A percentile compares a stretch with the other conserved stretches of the same genome.
These are phyloP conservation scores for Araneus ventricosus DNA, from an alignment of 1,140 invertebrate species.

Conservation along the genomic window DNA sequence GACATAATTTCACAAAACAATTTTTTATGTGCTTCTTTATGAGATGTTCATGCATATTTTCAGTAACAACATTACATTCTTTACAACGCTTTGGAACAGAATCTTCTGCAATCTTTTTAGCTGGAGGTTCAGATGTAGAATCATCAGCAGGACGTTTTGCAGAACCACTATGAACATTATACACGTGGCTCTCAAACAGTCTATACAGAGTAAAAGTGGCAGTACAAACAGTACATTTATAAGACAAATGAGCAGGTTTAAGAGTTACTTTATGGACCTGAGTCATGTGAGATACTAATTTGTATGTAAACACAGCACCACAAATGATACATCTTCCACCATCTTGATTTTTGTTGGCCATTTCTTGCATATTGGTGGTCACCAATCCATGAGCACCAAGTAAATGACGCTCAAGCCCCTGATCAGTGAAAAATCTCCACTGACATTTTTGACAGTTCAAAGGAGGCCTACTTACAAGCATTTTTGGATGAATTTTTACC, in stretches of 20 bases:
- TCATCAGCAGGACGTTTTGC: constrained; percentile 86
- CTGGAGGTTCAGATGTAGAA: constrained; percentile 15
- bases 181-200: constrained; percentile 96
- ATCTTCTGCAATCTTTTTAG: constrained; percentile 31
- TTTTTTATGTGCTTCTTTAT: constrained; percentile 75
- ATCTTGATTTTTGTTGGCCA: constrained; percentile 96
- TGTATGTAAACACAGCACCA: constrained; percentile 95
- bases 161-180: constrained; percentile 89
- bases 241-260: constrained; percentile 94
- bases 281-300: constrained; percentile 93
- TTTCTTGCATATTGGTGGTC: constrained; percentile 96
- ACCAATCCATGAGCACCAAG: constrained; percentile 95
- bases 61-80: constrained; percentile 71
- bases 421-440: constrained; percentile 90
- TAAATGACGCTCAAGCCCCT: constrained; percentile 94
- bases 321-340: constrained; percentile 95
- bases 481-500: constrained; percentile 96
- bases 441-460: constrained; percentile 98
- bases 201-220: constrained; percentile 97
- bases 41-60: constrained; percentile 74
- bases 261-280: constrained; percentile 93
- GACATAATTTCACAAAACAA: constrained; percentile 76
- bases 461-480: constrained; percentile 96
- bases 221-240: constrained; percentile 96
- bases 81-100: constrained; percentile 48